These are phyloP conservation scores for Proisotoma minuta DNA, from an alignment of 2,888 invertebrate species.

Conservation along the genomic window DNA sequence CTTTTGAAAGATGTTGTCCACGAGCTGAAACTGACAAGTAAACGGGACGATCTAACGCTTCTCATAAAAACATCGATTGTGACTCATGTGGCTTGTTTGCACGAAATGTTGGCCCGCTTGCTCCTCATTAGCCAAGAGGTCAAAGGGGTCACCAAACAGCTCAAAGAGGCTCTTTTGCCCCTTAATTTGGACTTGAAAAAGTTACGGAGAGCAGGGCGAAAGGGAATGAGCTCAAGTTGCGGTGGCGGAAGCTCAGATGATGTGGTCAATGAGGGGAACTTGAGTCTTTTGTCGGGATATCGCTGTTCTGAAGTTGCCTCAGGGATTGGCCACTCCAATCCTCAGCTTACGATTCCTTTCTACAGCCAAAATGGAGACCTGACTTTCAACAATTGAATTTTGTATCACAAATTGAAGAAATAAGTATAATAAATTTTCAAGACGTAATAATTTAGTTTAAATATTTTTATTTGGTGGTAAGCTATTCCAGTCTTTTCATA, in stretches of 20 bases:
- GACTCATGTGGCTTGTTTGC: slow-evolving; percentile 20
- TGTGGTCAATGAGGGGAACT: neutral
- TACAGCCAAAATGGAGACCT: neutral
- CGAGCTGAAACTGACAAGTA: slow-evolving; percentile 22
- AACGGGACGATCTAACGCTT: slow-evolving; percentile 18
- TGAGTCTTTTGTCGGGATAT: neutral
- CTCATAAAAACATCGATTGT: slow-evolving; percentile 23
- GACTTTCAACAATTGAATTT: neutral
- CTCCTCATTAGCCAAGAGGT: slow-evolving; percentile 8
- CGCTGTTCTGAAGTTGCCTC: neutral
- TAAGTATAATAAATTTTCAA: too few species aligned
- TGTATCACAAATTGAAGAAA: too few species aligned
- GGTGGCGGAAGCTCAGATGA: neutral
- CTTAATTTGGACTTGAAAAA: neutral
- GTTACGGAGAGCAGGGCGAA: neutral
- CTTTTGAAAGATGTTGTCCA: neutral
- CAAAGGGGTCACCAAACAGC: slow-evolving; percentile 13
- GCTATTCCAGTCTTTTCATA: too few species aligned
- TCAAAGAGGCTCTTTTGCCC: slow-evolving; percentile 10
- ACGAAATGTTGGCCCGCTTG: slow-evolving; percentile 10
- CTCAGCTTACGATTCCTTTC: neutral
- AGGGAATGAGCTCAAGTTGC: neutral
- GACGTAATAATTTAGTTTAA: too few species aligned
- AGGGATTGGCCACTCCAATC: neutral
- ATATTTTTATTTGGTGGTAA: too few species aligned